A percentile compares a stretch with the other conserved stretches of the same genome.
Conservation (phyloP, 2,113 vertebrate genomes). For the Genyomyrus donnyi region DNA sequence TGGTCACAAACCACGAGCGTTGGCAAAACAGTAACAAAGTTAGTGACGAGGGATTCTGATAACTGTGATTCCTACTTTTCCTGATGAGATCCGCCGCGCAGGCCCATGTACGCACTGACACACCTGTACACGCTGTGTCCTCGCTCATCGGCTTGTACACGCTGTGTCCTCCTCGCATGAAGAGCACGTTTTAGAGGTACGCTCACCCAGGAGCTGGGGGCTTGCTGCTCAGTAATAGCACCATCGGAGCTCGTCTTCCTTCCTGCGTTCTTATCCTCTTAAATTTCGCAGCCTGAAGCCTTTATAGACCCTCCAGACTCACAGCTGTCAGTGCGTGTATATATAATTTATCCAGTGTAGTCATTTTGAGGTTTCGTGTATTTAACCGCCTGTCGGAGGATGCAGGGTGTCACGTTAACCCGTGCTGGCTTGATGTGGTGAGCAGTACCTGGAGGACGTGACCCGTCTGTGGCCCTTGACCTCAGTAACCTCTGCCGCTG, state of each 20-base stretch:
- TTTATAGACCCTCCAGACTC: not conserved
- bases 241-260: not conserved
- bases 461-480: not conserved
- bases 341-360: conserved; percentile 7
- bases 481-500: not conserved
- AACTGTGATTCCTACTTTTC: not conserved
- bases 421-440: not conserved
- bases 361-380: conserved; percentile 1
- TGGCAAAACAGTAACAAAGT: not conserved
- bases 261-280: not conserved
- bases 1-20: conserved; percentile 11
- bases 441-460: not conserved
- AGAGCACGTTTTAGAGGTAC: not conserved
- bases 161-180: not conserved
- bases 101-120: not conserved
- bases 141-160: too few species aligned
- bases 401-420: not conserved
- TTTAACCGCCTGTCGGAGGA: not conserved
- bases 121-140: not conserved
- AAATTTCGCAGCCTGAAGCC: not conserved
- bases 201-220: not conserved
- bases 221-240: not conserved
- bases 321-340: not conserved
- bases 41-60: not conserved
- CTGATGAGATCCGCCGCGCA: not conserved